A percentile compares a stretch with the other conserved stretches of the same genome.
Evolutionary conservation across 2,797 vertebrate species (phyloP).

Genomic region (Oryzias dopingdopingensis): DNA sequence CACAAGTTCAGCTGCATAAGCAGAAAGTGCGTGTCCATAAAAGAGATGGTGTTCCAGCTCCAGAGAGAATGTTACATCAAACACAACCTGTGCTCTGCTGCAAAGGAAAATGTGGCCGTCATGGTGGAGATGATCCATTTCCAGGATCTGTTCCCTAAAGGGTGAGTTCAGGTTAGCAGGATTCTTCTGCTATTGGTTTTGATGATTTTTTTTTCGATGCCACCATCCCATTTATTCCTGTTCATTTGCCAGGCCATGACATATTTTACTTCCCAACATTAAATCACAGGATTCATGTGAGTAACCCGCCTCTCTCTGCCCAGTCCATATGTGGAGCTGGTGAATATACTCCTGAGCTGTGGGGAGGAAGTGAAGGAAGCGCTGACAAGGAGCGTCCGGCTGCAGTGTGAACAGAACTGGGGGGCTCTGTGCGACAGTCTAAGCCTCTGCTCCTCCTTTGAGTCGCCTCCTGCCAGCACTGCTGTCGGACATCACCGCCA

Average conservation of each 20-base stretch:
- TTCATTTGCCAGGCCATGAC: slow-evolving; percentile 10
- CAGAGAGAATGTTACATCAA: slow-evolving; percentile 97
- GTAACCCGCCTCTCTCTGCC: slow-evolving; percentile 39
- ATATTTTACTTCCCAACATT: slow-evolving; percentile 20
- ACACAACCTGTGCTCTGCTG: slow-evolving; percentile 94
- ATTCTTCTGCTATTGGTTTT: slow-evolving; percentile 7
- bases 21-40: slow-evolving; percentile 96
- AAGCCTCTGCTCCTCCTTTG: slow-evolving; percentile 86
- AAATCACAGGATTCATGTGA: slow-evolving; percentile 24
- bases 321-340: slow-evolving; percentile 95
- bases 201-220: slow-evolving; percentile 11
- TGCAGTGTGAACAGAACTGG: slow-evolving; percentile 97
- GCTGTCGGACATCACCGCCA: slow-evolving; percentile 63
- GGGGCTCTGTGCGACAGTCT: slow-evolving; percentile 94
- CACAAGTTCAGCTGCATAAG: slow-evolving; percentile 98
- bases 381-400: slow-evolving; percentile 87
- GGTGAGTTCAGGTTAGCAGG: slow-evolving; percentile 77
- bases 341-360: slow-evolving; percentile 93
- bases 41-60: slow-evolving; percentile 97
- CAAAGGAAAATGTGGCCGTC: slow-evolving; percentile 93
- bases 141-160: slow-evolving; percentile 95
- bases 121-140: slow-evolving; percentile 99
- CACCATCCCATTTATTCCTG: slow-evolving; percentile 16
- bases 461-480: slow-evolving; percentile 57
- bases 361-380: slow-evolving; percentile 96